Evolutionary conservation across 2,888 invertebrate genomes (phyloP), one percentile per base, ranked within the genome.

Genomic region (Drosophila ustulata): DNA sequence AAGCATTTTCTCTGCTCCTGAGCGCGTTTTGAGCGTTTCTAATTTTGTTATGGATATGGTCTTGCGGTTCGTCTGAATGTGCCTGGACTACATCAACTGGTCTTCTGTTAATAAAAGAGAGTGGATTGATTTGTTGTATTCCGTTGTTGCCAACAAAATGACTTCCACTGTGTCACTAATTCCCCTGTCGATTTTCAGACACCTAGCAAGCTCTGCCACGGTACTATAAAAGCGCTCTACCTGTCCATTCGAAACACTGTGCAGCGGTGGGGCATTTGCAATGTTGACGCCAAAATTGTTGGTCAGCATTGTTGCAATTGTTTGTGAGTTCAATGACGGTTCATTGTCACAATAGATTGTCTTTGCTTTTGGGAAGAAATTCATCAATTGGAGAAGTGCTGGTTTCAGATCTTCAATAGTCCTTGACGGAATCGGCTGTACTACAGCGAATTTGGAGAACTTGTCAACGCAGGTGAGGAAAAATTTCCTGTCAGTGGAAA

Each of bases 271-370:
- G 5, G 32, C 30, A 30, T 32, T 30, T 18, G 5, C 28, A 13
- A 30, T 18, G 18, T 9, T 9, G 5, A 49, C 9, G 4, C 11
- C 9, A 9, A 32, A 49, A 13, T 5, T 13, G 30, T 32, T 32
- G n/a, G 6, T 18, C 3, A 49, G 9, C 8, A 49, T 4, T 18
- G 49, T 8, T 7, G 30, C 1, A 5, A 32, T 49, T 3, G 30
- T 49, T 3, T 49, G 9, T 4, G 49, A 49, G 9, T 30, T 30
- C 4, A 49, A 49, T 4, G 30, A n/a, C 2, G 18, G 66, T 26
- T 62, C 46, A 32, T 66, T 66, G 39, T 66, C 66, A 26, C 56
- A 66, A 39, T 66, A 66, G 26, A 62, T 67, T 13, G 32, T 13
- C 26, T 47, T 51, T n/a, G 64, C 39, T 39, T 18, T 57, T 18